These are phyloP conservation scores for Drosophila baimaii DNA, from an alignment of 1,140 invertebrate species.

Conservation along the genomic window DNA sequence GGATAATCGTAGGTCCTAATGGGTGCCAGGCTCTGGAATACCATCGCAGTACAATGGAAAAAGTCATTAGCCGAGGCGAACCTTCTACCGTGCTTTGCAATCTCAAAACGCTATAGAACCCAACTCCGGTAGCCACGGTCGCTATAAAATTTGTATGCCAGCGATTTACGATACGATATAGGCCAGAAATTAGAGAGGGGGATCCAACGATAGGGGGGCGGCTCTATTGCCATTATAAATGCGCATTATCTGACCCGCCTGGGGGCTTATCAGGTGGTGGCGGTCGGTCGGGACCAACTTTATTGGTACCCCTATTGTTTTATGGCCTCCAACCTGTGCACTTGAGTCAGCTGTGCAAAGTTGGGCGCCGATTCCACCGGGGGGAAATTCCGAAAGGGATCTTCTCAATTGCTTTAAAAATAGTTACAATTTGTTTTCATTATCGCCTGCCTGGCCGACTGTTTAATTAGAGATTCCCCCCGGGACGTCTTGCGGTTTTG, in stretches of 20 bases:
- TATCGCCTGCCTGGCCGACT: constrained; percentile 37
- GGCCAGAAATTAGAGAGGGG: constrained; percentile 7
- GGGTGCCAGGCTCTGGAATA: constrained; percentile 38
- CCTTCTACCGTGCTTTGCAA: constrained; percentile 15
- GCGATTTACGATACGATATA: constrained; percentile 56
- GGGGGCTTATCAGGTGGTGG: constrained; percentile 51
- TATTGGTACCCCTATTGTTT: constrained; percentile 47
- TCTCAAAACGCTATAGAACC: constrained; percentile 7
- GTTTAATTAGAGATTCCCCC: constrained; percentile 58
- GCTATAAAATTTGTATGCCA: constrained; percentile 35
- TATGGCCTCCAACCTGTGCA: constrained; percentile 51
- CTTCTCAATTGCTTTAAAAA: constrained; percentile 70
- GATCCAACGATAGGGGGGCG: constrained; percentile 6
- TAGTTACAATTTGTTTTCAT: constrained; percentile 73
- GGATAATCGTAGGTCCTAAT: constrained; percentile 36
- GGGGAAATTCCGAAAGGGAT: constrained; percentile 22
- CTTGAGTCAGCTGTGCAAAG: constrained; percentile 65
- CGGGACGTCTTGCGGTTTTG: constrained; percentile 21
- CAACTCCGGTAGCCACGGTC: constrained; percentile 27
- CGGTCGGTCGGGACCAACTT: constrained; percentile 39
- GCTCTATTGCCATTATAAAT: constrained; percentile 47
- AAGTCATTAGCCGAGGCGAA: constrained; percentile 22
- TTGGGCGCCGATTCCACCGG: background rate
- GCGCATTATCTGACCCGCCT: constrained; percentile 55
- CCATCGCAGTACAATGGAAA: constrained; percentile 15